Base-by-base conservation (phyloP, 2,888 invertebrate species). In the Dermolepida albohirtum region DNA sequence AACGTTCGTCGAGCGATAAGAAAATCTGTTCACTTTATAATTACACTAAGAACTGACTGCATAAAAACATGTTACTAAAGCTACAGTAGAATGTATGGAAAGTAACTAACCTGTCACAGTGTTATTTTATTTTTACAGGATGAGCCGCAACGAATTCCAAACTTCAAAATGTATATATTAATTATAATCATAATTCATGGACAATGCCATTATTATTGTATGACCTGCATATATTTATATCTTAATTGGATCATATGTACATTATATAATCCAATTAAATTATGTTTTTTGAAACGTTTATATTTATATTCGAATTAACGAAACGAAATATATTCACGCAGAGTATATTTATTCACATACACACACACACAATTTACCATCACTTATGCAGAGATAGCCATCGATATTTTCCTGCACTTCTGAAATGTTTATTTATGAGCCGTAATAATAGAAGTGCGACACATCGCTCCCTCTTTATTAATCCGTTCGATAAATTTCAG, bases 381-480 rank as follows among this genome's bases (percentile, higher is more conserved):
- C 51, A 27, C 16, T 12, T 50, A 22, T 50, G 11, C 16, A 6
- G 11, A 52, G 64, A 64, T 52, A 29, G 27, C 41, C 29, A 64
- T 64, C 64, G 27, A 22, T 27, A 50, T 64, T 52, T 64, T 64
- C 51, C 64, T 51, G 64, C 64, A 64, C 29, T 64, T 64, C 40
- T 41, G 64, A 52, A 64, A 64, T 64, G 52, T 64, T 64, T 63
- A 63, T 63, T 63, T 63, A 63, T 63, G 34, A 44, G 8, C 50
- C 40, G 63, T 50, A 50, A 51, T 63, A 63, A 50, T 49, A 50
- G 50, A 63, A 50, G 63, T 63, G 49, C 44, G 27, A 27, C 59
- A 27, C 44, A 27, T 29, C 44, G 44, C 29, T 41, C 40, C 40
- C 17, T 59, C 59, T 44, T 59, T 59, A 59, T 59, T 59, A 59